Percentiles rank a stretch among this genome's conserved stretches.
phyloP scores from a whole-genome alignment of 2,797 vertebrate species.

The Myotis findleyi region DNA sequence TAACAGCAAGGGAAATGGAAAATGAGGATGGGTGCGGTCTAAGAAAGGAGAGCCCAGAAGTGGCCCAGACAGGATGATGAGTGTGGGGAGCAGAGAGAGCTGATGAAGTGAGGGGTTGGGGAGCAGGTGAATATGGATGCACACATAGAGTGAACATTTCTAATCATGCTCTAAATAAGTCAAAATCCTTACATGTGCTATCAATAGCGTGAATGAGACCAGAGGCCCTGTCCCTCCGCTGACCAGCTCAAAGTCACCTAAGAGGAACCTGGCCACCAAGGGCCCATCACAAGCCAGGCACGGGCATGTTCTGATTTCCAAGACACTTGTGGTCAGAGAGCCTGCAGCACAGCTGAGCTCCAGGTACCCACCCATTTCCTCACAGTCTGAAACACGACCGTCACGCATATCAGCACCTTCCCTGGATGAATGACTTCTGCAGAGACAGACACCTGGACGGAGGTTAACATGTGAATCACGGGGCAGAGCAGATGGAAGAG shows the following conservation, averaged over 20 bases:
- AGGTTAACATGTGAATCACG: background rate
- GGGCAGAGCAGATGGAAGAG: background rate
- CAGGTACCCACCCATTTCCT: slow-evolving; percentile 82
- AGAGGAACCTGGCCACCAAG: background rate
- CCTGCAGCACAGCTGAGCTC: background rate
- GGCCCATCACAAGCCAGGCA: fast-evolving
- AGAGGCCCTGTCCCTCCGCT: background rate
- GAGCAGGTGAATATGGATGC: fast-evolving
- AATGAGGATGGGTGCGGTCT: background rate
- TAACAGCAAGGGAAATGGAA: background rate
- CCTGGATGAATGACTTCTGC: fast-evolving
- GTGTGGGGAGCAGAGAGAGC: background rate
- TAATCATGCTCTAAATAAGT: background rate
- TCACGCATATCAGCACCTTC: fast-evolving
- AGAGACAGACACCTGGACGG: background rate
- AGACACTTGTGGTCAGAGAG: background rate
- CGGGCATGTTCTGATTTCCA: fast-evolving
- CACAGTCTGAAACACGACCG: slow-evolving; percentile 81
- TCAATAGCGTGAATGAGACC: background rate
- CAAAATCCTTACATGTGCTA: background rate
- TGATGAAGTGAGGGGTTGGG: fast-evolving
- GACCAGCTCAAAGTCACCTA: fast-evolving
- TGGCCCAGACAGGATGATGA: background rate
- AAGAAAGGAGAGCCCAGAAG: background rate
- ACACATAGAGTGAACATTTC: too few relatives aligned